Evolutionary conservation across 2,113 vertebrate genomes (phyloP).

Genomic region (Hemibagrus wyckioides): DNA sequence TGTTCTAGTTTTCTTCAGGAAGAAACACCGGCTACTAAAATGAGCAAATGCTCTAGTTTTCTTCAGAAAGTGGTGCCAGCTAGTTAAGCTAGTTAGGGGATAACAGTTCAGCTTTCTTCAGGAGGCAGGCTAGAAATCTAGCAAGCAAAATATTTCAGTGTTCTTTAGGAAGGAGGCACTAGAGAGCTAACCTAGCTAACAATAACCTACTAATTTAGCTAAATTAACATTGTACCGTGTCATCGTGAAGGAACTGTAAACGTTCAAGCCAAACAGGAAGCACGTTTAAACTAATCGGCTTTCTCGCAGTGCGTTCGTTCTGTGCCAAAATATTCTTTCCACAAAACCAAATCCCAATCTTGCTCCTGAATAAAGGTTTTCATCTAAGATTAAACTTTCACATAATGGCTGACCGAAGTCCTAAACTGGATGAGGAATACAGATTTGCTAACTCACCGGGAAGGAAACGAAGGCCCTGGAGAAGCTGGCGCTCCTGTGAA

Average conservation of each 20-base stretch:
- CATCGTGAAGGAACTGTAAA: neutral
- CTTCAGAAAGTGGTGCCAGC: neutral
- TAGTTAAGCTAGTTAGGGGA: neutral
- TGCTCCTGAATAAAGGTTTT: neutral
- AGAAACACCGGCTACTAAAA: neutral
- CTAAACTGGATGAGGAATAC: neutral
- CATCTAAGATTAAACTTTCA: neutral
- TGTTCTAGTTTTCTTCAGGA: neutral
- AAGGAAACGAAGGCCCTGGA: slow-evolving; percentile 85
- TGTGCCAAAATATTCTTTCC: neutral
- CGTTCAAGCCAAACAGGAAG: neutral
- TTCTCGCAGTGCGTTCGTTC: neutral
- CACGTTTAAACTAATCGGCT: neutral
- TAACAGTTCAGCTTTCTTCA: neutral
- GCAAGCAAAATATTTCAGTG: neutral
- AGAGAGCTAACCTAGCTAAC: neutral
- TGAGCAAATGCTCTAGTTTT: neutral
- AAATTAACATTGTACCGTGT: neutral
- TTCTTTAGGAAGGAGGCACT: neutral
- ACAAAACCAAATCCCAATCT: slow-evolving; percentile 5
- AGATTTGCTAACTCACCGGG: slow-evolving; percentile 75
- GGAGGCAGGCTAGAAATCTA: neutral
- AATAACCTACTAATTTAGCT: neutral
- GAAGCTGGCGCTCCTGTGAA: slow-evolving; percentile 78
- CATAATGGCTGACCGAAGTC: neutral